phyloP scores from a whole-genome alignment of 1,140 invertebrate species.

The Lithobius niger region DNA sequence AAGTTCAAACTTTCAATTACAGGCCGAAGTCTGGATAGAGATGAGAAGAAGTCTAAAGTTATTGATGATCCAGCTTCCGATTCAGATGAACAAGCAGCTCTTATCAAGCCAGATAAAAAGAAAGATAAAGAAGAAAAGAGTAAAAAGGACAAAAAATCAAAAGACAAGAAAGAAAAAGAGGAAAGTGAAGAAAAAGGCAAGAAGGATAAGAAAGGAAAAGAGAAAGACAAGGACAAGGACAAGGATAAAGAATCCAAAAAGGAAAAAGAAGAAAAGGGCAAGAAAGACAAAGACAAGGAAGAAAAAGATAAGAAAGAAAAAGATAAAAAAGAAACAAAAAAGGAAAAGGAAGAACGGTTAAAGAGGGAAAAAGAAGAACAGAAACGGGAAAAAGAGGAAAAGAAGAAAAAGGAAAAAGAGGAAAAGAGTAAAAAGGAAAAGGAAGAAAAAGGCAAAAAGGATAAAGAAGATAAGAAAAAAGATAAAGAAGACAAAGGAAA shows the following conservation, averaged over 20 bases:
- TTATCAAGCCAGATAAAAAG: conserved; percentile 1
- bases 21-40: too few species aligned
- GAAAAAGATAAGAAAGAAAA: conserved; percentile 13
- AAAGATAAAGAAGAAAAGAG: conserved; percentile 3
- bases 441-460: not conserved
- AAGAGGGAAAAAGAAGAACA: too few species aligned
- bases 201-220: conserved; percentile 9
- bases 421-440: not conserved
- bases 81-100: not conserved
- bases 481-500: not conserved
- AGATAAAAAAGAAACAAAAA: conserved; percentile 6
- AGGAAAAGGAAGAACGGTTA: not conserved
- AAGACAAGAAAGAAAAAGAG: not conserved
- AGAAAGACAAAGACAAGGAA: conserved; percentile 5
- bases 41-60: conserved; percentile 11
- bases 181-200: conserved; percentile 7
- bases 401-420: not conserved
- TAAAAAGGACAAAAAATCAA: conserved; percentile 7
- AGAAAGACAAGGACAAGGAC: conserved; percentile 9
- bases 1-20: conserved; percentile 16
- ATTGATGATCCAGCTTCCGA: conserved; percentile 4
- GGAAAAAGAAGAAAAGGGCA: conserved; percentile 9
- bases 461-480: not conserved
- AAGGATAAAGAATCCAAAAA: conserved; percentile 13
- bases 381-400: not conserved